These are phyloP conservation scores for Hippocampus abdominalis DNA, from an alignment of 2,113 vertebrate species.

Conservation along the genomic window DNA sequence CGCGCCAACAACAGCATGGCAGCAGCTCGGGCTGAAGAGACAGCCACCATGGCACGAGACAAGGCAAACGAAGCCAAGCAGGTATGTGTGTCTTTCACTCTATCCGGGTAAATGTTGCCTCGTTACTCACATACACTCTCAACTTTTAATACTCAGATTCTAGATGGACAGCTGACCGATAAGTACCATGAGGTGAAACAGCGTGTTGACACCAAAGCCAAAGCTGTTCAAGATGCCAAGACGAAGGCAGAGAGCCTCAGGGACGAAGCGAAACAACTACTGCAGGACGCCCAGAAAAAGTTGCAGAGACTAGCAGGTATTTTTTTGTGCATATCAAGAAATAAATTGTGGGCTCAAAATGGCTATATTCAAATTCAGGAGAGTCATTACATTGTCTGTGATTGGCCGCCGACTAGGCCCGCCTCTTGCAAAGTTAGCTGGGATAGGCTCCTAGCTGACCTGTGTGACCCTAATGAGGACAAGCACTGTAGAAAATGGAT, in stretches of 20 bases:
- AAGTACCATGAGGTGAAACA: conserved; percentile 84
- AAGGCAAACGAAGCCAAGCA: conserved; percentile 89
- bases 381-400: not conserved
- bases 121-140: not conserved
- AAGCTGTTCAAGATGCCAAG: conserved; percentile 79
- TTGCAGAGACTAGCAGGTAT: conserved; percentile 84
- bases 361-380: not conserved
- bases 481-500: not conserved
- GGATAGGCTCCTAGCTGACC: not conserved
- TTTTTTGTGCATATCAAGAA: not conserved
- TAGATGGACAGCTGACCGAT: conserved; percentile 84
- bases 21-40: conserved; percentile 84
- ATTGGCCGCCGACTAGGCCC: not conserved
- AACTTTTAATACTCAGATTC: conserved; percentile 68
- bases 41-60: conserved; percentile 78
- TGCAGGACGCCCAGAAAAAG: conserved; percentile 84
- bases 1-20: conserved; percentile 88
- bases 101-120: not conserved
- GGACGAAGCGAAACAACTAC: conserved; percentile 82
- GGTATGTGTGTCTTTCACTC: conserved; percentile 61
- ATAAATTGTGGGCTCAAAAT: not conserved
- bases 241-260: conserved; percentile 81
- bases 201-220: conserved; percentile 82
- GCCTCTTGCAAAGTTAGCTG: too few relatives aligned
- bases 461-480: not conserved